Percentiles rank a stretch among this genome's conserved stretches.
Evolutionary conservation across 2,113 vertebrate genomes (phyloP).

Genomic region (Vulpes vulpes): DNA sequence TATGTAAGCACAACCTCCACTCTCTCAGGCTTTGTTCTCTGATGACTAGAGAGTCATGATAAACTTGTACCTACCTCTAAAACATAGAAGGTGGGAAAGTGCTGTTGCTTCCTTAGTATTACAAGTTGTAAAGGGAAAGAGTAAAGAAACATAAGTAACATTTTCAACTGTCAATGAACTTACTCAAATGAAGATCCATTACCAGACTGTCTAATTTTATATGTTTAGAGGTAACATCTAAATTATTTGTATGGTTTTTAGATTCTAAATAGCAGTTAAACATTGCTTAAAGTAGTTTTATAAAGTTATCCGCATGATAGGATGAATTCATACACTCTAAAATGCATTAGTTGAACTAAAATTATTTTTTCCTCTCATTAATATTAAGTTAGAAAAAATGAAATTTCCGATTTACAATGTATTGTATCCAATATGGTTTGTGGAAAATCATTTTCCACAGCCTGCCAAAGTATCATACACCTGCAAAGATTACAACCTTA

Average conservation of each 20-base stretch:
- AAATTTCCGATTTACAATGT: conserved; percentile 45
- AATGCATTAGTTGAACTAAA: not conserved
- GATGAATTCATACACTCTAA: not conserved
- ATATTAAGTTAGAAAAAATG: conserved; percentile 38
- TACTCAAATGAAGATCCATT: not conserved
- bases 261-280: not conserved
- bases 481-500: conserved; percentile 2
- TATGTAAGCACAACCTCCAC: not conserved
- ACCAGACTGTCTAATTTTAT: not conserved
- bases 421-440: conserved; percentile 24
- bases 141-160: not conserved
- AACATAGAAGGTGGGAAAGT: not conserved
- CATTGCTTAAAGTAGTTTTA: not conserved
- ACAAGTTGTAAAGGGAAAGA: not conserved
- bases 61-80: not conserved
- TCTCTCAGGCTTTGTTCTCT: not conserved
- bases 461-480: not conserved
- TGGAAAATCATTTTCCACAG: conserved; percentile 60
- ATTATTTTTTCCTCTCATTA: not conserved
- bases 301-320: not conserved
- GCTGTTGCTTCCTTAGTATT: not conserved
- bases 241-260: not conserved
- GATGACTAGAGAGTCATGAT: not conserved
- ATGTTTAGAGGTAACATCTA: not conserved
- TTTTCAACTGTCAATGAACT: not conserved